Base-by-base conservation (phyloP, 2,113 vertebrate genomes). In the Bubalus kerabau region DNA sequence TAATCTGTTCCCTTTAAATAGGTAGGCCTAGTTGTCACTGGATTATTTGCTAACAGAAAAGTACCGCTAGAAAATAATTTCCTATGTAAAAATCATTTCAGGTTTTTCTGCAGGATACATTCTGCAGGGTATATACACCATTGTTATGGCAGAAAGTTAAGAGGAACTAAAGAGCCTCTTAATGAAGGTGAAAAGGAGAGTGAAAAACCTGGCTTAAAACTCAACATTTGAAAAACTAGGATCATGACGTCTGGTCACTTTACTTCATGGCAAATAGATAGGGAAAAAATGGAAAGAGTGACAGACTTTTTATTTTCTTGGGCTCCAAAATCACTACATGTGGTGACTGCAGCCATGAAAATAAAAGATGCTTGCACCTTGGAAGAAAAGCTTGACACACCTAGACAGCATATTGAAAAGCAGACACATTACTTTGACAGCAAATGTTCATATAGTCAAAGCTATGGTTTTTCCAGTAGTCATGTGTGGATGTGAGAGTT, bases 61-160 rank as follows among this genome's bases (percentile, higher is more conserved):
- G 59, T 67, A 59, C 19, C 2, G 0, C 5, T 59, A 71, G 48
- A 95, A 82, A 87, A 87, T 71, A 87, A 71, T n/a, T 54, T 52
- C 52, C 13, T 32, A 21, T 43, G 26, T 43, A 92, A 71, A 87
- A 71, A 95, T 92, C 10, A 87, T 59, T 95, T 56, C 13, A 88
- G 26, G 40, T 71, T 9, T 59, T 59, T 46, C 60, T 52, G 26
- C 13, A 87, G 40, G n/a, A 32, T 59, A 71, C 87, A 82, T 71
- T 67, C 64, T 71, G 19, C 67, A 40, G 19, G n/a, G n/a, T 71
- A 40, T 23, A 40, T 23, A 40, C 10, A 74, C n/a, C 21, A 74
- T 40, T 10, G 2, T 40, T 74, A 23, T 40, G 67, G 67, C 2
- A 71, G 67, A 71, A 71, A 71, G n/a, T 40, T 19, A 40, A 40